Evolutionary conservation across 2,888 invertebrate genomes (phyloP), one percentile per base, ranked within the genome.

Genomic region (Ochropleura leucogaster): DNA sequence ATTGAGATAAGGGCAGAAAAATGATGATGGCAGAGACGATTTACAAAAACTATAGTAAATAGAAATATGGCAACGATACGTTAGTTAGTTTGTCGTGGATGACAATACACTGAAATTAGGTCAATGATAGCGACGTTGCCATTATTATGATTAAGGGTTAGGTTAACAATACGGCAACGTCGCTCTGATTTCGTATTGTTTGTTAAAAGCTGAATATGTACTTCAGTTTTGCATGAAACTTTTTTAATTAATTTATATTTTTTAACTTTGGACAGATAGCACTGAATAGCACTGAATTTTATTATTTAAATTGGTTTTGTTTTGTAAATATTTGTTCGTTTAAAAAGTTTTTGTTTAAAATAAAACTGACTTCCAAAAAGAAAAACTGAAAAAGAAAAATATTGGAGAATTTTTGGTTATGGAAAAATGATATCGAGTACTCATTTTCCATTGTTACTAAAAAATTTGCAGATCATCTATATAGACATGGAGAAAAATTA

Each of bases 71-170:
- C 59, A 59, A 66, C 46, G 10, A 46, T 40, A 44, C 40, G 14
- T 63, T 51, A 40, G 59, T 40, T 51, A 14, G 16, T 74, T 57
- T 10, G 59, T 12, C 74, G 40, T 51, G 40, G 14, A 20, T 46
- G 65, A 65, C 59, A 65, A 60, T 51, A 46, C 51, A 53, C 12
- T 20, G 10, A 51, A 66, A 62, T 74, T 74, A 53, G 46, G 53
- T 74, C 60, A 75, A 74, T 53, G 67, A 53, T 59, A 68, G 57
- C 77, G n/a, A n/a, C 40, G 57, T 53, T 57, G 68, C 76, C 51
- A n/a, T 64, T 64, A 53, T 67, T 62, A 67, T n/a, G 9, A 49
- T 67, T 42, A 65, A 59, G 60, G 60, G 20, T 75, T 75, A 75
- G n/a, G 9, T 6, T 47, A 76, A 76, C 69, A 76, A 76, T 60